phyloP scores from a whole-genome alignment of 2,113 vertebrate species.

The Poeciliopsis turrubarensis region DNA sequence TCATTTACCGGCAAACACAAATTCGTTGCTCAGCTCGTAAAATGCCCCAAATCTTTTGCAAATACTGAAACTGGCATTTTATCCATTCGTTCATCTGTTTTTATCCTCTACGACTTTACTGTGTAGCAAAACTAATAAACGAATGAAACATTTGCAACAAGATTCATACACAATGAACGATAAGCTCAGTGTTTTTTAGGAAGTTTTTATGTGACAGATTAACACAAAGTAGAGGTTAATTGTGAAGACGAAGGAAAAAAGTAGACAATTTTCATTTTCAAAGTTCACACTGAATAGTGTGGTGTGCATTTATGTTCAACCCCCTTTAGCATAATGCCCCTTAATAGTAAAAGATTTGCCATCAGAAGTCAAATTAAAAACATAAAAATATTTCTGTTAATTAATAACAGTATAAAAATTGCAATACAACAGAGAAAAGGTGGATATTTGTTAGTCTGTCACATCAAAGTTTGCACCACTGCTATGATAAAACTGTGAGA shows the following conservation, averaged over 20 bases:
- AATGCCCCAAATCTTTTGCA: slow-evolving; percentile 3
- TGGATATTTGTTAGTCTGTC: not conserved
- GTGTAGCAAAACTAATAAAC: not conserved
- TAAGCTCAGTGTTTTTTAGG: not conserved
- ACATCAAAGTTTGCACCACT: not conserved
- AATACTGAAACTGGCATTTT: slow-evolving; percentile 8
- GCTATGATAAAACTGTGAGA: not conserved
- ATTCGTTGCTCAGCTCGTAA: slow-evolving; percentile 5
- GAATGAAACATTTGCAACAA: not conserved
- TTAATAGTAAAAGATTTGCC: too few relatives aligned
- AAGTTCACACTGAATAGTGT: too few relatives aligned
- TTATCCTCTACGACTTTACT: not conserved
- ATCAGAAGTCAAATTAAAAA: too few relatives aligned
- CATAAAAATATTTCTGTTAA: too few relatives aligned
- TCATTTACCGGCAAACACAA: slow-evolving; percentile 21
- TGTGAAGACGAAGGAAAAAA: too few relatives aligned
- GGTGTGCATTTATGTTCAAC: too few relatives aligned
- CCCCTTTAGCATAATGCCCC: too few relatives aligned
- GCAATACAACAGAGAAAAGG: too few relatives aligned
- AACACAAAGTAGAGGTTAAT: not conserved
- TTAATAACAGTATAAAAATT: too few relatives aligned
- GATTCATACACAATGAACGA: not conserved
- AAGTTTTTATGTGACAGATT: not conserved
- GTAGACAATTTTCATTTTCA: too few relatives aligned
- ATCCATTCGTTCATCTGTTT: slow-evolving; percentile 3